Conservation (phyloP, 2,797 vertebrate species). For the Sphaeramia orbicularis region DNA sequence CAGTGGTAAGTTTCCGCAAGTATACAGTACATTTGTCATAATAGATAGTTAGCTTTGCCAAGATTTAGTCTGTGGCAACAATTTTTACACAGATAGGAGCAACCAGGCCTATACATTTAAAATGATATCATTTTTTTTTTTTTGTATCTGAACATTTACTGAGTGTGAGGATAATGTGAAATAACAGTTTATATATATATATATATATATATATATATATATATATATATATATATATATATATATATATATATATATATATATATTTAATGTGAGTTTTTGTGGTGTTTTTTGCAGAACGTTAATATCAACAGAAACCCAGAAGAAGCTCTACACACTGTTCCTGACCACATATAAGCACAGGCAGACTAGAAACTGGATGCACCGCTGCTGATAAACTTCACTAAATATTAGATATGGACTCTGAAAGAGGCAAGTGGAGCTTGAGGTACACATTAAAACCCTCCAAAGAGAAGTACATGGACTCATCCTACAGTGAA, state of each 20-base stretch:
- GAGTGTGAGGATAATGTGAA: background rate
- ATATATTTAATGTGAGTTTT: background rate
- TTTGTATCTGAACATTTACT: background rate
- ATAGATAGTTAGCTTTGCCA: slow-evolving; percentile 24
- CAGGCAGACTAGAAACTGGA: slow-evolving; percentile 8
- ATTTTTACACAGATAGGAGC: background rate
- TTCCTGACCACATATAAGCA: slow-evolving; percentile 79
- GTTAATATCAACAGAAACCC: slow-evolving; percentile 82
- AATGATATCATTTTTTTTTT: background rate
- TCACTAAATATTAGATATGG: slow-evolving; percentile 8
- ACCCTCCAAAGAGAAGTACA: background rate
- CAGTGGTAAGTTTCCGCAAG: slow-evolving; percentile 65
- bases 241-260: too few relatives aligned
- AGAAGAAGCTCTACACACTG: slow-evolving; percentile 86
- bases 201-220: too few relatives aligned
- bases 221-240: too few relatives aligned
- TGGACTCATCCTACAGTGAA: background rate
- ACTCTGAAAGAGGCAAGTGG: background rate
- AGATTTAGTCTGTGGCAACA: background rate
- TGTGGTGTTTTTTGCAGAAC: slow-evolving; percentile 74
- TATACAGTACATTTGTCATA: slow-evolving; percentile 68
- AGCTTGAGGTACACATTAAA: background rate
- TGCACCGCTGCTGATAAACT: background rate
- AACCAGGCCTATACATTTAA: too few relatives aligned
- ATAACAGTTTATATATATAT: too few relatives aligned